Conservation (phyloP, 2,888 invertebrate genomes). For the Apodemia hepburni region DNA sequence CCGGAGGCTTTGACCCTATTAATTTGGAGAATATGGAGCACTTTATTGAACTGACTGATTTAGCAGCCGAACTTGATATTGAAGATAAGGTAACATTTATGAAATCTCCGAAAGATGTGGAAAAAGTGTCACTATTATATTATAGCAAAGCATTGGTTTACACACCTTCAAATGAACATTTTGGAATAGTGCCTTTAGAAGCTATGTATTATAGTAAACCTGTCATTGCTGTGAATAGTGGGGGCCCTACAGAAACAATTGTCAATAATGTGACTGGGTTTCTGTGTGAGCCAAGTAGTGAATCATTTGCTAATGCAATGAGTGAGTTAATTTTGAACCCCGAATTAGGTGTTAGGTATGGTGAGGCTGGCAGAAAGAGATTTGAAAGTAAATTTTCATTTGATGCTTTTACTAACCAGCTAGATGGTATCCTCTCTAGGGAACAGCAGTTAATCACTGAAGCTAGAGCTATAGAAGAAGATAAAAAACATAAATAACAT, state of each 20-base stretch:
- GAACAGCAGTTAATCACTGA: slow-evolving; percentile 67
- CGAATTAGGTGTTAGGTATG: slow-evolving; percentile 83
- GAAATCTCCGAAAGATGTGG: slow-evolving; percentile 91
- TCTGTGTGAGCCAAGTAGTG: slow-evolving; percentile 84
- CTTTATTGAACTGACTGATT: slow-evolving; percentile 85
- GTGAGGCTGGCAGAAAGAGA: slow-evolving; percentile 86
- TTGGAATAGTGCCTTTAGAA: slow-evolving; percentile 99
- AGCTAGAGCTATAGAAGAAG: slow-evolving; percentile 61
- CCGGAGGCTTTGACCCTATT: slow-evolving; percentile 97
- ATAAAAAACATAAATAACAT: slow-evolving; percentile 67
- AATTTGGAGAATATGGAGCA: slow-evolving; percentile 93
- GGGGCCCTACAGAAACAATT: slow-evolving; percentile 97
- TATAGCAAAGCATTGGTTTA: slow-evolving; percentile 91
- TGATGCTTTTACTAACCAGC: slow-evolving; percentile 85
- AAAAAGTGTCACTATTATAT: slow-evolving; percentile 90
- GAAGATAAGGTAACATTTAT: slow-evolving; percentile 89
- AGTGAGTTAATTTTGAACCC: slow-evolving; percentile 82
- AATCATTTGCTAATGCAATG: slow-evolving; percentile 90
- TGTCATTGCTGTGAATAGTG: slow-evolving; percentile 96
- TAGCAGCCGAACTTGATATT: slow-evolving; percentile 83
- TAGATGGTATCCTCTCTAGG: slow-evolving; percentile 78
- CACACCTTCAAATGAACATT: slow-evolving; percentile 98
- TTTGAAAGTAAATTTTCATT: slow-evolving; percentile 92
- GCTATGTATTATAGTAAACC: slow-evolving; percentile 97
- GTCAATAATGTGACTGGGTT: slow-evolving; percentile 89